Evolutionary conservation across 2,113 vertebrate genomes (phyloP).

Genomic region (Oriolus oriolus): DNA sequence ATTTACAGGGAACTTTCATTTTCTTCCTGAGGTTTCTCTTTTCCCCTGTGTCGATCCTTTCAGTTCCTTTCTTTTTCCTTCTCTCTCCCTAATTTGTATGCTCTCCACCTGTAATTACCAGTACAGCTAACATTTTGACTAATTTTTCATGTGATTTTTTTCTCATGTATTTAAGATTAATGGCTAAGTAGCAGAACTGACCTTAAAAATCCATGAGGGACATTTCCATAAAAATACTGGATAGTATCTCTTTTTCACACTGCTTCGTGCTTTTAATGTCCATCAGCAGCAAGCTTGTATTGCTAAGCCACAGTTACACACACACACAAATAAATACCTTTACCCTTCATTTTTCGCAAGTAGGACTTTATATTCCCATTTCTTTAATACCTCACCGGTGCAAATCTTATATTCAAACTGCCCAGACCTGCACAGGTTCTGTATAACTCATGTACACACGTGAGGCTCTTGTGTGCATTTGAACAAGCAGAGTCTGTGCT

Average conservation of each 20-base stretch:
- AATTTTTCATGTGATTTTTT: neutral
- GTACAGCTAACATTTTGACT: neutral
- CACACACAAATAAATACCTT: neutral
- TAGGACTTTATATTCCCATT: neutral
- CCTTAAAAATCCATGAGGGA: neutral
- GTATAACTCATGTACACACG: fast-evolving
- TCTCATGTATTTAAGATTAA: neutral
- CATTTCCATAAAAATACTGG: neutral
- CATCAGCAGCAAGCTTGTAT: neutral
- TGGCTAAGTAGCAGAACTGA: neutral
- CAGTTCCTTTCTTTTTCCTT: neutral
- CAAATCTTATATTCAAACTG: neutral
- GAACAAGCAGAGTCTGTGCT: neutral
- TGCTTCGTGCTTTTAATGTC: neutral
- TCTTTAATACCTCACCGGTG: neutral
- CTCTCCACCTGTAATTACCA: neutral
- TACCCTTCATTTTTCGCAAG: neutral
- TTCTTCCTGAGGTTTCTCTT: constrained; percentile 17
- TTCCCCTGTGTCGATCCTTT: neutral
- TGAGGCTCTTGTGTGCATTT: fast-evolving
- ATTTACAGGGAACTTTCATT: constrained; percentile 21
- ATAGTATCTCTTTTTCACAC: neutral
- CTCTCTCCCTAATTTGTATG: neutral
- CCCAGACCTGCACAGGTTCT: neutral
- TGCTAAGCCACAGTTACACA: neutral